Percentiles rank a stretch among this genome's conserved stretches.
Conservation (phyloP, 30 jellyfish, hydroid and myxozoan species). For the Nemopilema nomurai region DNA sequence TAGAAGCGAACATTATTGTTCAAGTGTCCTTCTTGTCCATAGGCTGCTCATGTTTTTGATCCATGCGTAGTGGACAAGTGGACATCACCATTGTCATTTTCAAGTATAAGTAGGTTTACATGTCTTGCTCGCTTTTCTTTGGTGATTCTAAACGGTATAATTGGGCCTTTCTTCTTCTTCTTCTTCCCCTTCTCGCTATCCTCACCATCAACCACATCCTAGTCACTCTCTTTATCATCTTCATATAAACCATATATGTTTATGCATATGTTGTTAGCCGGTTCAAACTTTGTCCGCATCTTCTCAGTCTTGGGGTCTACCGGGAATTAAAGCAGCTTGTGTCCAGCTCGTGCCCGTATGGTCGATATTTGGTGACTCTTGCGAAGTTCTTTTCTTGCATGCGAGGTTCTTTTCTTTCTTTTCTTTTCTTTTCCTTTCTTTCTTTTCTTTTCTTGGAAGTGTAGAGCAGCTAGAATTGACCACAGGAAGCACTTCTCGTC, state of each 20-base stretch:
- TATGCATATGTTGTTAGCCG: background rate
- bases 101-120: too few species aligned
- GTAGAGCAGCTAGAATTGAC: conserved; percentile 7
- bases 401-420: too few species aligned
- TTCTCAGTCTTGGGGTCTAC: background rate
- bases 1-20: too few species aligned
- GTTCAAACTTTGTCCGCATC: background rate
- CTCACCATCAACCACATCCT: background rate
- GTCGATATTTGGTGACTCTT: background rate
- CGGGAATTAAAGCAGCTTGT: background rate
- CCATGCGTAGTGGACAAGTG: too few species aligned
- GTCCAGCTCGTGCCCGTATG: conserved; percentile 4
- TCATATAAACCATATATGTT: conserved; percentile 2
- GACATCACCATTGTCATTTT: too few species aligned
- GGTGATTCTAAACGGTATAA: too few species aligned
- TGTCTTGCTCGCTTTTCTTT: background rate
- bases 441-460: too few species aligned
- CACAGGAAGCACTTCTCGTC: conserved; percentile 8
- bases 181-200: background rate
- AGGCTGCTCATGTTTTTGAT: too few species aligned
- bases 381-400: background rate
- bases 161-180: background rate
- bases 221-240: background rate
- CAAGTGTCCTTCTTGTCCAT: too few species aligned
- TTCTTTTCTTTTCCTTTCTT: too few species aligned